Evolutionary conservation across 2,888 invertebrate species (phyloP), one percentile per base, ranked within the genome.

Genomic region (Nineta flava): DNA sequence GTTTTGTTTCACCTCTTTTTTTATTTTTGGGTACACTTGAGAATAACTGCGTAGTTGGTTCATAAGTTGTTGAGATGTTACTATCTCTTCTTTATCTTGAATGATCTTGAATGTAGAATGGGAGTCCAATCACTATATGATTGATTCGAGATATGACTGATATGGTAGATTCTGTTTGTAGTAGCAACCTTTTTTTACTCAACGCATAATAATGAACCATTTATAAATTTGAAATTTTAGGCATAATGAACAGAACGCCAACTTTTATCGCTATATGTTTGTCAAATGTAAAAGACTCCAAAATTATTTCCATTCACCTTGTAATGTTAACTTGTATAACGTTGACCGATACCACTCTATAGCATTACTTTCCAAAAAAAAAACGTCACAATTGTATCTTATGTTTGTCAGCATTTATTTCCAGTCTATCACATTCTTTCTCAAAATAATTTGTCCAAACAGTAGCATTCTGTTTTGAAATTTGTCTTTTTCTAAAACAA

Each of bases 261-360:
- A 44, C 51, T 40, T 49, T 48, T 51, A 31, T 49, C 46, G 16
- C 44, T 44, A 51, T 35, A 51, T 19, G 42, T 51, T 40, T 40
- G 17, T 35, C 19, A 26, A 32, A 51, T n/a, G n/a, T n/a, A n/a
- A n/a, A n/a, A n/a, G n/a, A n/a, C n/a, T n/a, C n/a, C n/a, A n/a
- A n/a, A n/a, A n/a, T n/a, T n/a, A n/a, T n/a, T n/a, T n/a, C n/a
- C n/a, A n/a, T n/a, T n/a, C n/a, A n/a, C n/a, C n/a, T n/a, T n/a
- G n/a, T n/a, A n/a, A n/a, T n/a, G n/a, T n/a, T n/a, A n/a, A n/a
- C n/a, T n/a, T n/a, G n/a, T n/a, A n/a, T n/a, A n/a, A n/a, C n/a
- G n/a, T n/a, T n/a, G n/a, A n/a, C n/a, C n/a, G n/a, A n/a, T n/a
- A n/a, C n/a, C n/a, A n/a, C n/a, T n/a, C n/a, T n/a, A n/a, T n/a